Percentiles rank a stretch among this genome's conserved stretches.
Evolutionary conservation across 2,113 vertebrate species (phyloP).

Genomic region (Sebastes schlegelii): DNA sequence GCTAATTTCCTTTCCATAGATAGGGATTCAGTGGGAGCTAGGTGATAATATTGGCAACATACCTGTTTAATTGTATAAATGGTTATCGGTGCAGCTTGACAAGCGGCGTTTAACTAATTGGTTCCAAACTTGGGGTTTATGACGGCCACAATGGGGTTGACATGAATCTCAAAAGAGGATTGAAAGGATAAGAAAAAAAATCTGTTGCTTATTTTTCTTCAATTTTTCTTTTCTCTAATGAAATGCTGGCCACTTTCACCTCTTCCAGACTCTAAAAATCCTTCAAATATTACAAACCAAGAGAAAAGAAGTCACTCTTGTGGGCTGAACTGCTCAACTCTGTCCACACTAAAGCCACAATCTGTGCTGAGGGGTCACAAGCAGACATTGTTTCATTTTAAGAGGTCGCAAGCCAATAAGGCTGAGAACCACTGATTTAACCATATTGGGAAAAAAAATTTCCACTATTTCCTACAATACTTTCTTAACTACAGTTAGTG

Average conservation of each 20-base stretch:
- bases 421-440: background rate
- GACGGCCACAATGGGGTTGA: background rate
- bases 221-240: background rate
- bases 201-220: background rate
- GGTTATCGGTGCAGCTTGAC: background rate
- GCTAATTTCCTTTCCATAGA: background rate
- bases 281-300: background rate
- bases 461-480: background rate
- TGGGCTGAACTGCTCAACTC: background rate
- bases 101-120: background rate
- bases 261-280: background rate
- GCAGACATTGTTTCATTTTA: constrained; percentile 2
- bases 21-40: background rate
- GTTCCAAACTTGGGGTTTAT: background rate
- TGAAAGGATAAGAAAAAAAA: background rate
- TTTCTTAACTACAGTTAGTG: background rate
- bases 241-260: background rate
- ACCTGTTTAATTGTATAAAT: background rate
- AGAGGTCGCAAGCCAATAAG: background rate
- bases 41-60: background rate
- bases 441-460: background rate
- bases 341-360: constrained; percentile 1
- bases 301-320: background rate
- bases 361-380: background rate
- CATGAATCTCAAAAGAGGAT: constrained; percentile 1